phyloP scores from a whole-genome alignment of 1,140 invertebrate genomes.

The Leptinotarsa lineolata region DNA sequence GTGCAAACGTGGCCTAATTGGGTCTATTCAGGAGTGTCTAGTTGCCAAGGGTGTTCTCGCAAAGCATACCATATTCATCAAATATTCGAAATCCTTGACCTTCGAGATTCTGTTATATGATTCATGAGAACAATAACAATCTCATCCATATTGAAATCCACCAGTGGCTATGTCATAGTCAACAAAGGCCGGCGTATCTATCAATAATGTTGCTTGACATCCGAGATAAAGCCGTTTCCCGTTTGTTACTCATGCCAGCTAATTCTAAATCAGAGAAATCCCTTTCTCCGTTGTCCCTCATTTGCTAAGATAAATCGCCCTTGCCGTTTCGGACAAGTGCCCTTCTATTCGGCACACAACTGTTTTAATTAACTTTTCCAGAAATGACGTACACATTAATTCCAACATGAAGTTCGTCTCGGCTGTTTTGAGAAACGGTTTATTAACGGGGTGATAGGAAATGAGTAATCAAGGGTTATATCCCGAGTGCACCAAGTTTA shows the following conservation, averaged over 20 bases:
- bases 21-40: too few species aligned
- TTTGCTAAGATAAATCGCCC: conserved; percentile 1
- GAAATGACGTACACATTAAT: background rate
- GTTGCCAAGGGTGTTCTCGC: too few species aligned
- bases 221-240: conserved; percentile 7
- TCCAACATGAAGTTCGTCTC: background rate
- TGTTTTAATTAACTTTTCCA: conserved; percentile 1
- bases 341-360: background rate
- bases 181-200: background rate
- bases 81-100: background rate
- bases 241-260: background rate
- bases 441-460: too few species aligned
- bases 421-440: too few species aligned
- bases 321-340: conserved; percentile 1
- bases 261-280: background rate
- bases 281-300: background rate
- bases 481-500: too few species aligned
- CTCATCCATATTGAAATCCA: background rate
- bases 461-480: too few species aligned
- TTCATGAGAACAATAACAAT: background rate
- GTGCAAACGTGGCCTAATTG: too few species aligned
- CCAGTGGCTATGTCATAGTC: background rate
- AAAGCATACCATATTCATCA: background rate
- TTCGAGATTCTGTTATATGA: background rate
- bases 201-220: background rate